Evolutionary conservation across 2,113 vertebrate genomes (phyloP).

Genomic region (Pheucticus melanocephalus): DNA sequence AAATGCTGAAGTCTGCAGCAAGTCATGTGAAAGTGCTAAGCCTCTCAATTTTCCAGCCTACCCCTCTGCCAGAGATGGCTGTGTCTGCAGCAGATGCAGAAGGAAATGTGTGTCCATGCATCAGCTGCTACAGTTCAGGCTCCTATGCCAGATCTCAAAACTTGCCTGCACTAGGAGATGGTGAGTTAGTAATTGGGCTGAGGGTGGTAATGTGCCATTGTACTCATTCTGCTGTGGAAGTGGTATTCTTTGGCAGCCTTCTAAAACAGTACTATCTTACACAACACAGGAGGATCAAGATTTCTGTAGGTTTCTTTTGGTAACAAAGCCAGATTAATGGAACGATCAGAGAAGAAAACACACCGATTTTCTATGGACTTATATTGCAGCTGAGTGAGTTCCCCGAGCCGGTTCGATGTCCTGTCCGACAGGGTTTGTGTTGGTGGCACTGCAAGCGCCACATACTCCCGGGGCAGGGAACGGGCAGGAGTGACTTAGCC

Average conservation of each 20-base stretch:
- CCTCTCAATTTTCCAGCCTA: background rate
- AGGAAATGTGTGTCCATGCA: background rate
- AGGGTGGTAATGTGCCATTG: background rate
- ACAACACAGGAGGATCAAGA: background rate
- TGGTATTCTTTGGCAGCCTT: background rate
- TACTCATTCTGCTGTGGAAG: background rate
- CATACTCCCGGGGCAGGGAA: background rate
- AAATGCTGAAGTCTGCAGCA: background rate
- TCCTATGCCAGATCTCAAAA: fast-evolving
- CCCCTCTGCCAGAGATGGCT: background rate
- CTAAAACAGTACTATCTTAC: background rate
- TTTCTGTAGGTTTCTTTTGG: background rate
- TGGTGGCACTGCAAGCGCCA: fast-evolving
- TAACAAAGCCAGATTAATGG: background rate
- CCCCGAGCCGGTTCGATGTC: fast-evolving
- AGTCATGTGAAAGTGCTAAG: background rate
- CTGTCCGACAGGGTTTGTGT: background rate
- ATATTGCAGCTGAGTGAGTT: background rate
- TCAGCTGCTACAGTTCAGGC: background rate
- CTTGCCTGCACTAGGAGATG: background rate
- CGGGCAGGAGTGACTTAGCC: fast-evolving
- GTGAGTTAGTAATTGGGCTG: background rate
- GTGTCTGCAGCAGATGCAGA: background rate
- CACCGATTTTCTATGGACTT: background rate
- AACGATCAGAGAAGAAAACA: background rate